Conservation (phyloP, 2,797 vertebrate genomes). For the Harpagifer antarcticus region DNA sequence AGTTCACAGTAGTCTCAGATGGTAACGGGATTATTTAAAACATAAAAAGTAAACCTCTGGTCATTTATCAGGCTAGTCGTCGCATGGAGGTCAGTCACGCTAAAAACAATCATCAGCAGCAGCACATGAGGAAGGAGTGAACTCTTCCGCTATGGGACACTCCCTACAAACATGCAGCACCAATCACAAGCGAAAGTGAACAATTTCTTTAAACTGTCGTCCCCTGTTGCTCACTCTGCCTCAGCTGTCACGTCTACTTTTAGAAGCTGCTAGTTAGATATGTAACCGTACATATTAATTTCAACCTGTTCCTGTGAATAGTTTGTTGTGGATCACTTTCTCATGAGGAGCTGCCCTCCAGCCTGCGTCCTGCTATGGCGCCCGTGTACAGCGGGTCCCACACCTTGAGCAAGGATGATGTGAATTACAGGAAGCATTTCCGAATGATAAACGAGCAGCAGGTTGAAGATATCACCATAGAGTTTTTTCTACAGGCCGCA, state of each 20-base stretch:
- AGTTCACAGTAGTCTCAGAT: not conserved
- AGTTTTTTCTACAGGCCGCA: slow-evolving; percentile 98
- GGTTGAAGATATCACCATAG: slow-evolving; percentile 97
- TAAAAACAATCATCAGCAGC: slow-evolving; percentile 32
- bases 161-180: slow-evolving; percentile 44
- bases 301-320: not conserved
- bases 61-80: not conserved
- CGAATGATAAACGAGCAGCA: slow-evolving; percentile 99
- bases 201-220: not conserved
- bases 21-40: not conserved
- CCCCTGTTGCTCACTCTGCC: not conserved
- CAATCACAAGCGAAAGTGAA: slow-evolving; percentile 64
- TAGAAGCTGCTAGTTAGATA: not conserved
- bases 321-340: slow-evolving; percentile 26
- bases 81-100: slow-evolving; percentile 54
- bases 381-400: slow-evolving; percentile 87
- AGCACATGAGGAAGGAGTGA: slow-evolving; percentile 32
- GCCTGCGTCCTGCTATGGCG: slow-evolving; percentile 74
- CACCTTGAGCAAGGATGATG: slow-evolving; percentile 96
- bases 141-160: slow-evolving; percentile 66
- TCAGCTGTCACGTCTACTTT: not conserved
- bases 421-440: slow-evolving; percentile 97
- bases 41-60: not conserved
- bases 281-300: slow-evolving; percentile 5
- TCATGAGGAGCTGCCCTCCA: slow-evolving; percentile 35